Base-by-base conservation (phyloP, 2,888 invertebrate genomes). In the Agrochola lychnidis region DNA sequence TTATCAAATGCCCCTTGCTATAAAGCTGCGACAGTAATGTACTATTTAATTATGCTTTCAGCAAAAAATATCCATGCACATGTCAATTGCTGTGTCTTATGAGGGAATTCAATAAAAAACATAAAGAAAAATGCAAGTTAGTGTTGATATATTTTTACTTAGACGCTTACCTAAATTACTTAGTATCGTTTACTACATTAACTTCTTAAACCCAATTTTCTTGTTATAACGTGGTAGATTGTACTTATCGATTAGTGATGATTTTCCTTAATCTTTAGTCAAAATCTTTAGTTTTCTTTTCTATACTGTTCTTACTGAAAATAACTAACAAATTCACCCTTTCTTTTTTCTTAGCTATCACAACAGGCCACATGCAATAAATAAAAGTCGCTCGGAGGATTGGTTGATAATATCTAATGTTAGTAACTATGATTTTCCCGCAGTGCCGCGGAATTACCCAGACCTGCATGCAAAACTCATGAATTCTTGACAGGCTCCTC, bases 41-140 rank as follows among this genome's bases (percentile, higher is more conserved):
- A 36, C 36, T 36, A 3, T 36, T 36, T 4, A 10, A 42, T 42
- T n/a, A 19, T n/a, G 59, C n/a, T 76, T 76, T 61, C 42, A 76
- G 76, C 19, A 22, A 3, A 25, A 25, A 51, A 36, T 0, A 12
- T 25, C 76, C 67, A 53, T 61, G 76, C 25, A 3, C 1, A 51
- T 67, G 59, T 61, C 76, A 67, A 61, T 14, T 66, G 42, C n/a
- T 76, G 22, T 76, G 76, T 14, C 4, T 16, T 53, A 51, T 78
- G 70, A 78, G 3, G 9, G 36, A 53, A 14, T 78, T 71, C 36
- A 22, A 22, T 2, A 3, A 40, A 51, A 66, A 36, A 53, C 10
- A 42, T 25, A 12, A 59, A 59, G 64, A 64, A 5, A 71, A 78
- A 66, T 78, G 78, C 78, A 59, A 6, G 78, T 78, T 22, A 78